Base-by-base conservation (phyloP, 2,797 vertebrate species). In the Urophycis tenuis region DNA sequence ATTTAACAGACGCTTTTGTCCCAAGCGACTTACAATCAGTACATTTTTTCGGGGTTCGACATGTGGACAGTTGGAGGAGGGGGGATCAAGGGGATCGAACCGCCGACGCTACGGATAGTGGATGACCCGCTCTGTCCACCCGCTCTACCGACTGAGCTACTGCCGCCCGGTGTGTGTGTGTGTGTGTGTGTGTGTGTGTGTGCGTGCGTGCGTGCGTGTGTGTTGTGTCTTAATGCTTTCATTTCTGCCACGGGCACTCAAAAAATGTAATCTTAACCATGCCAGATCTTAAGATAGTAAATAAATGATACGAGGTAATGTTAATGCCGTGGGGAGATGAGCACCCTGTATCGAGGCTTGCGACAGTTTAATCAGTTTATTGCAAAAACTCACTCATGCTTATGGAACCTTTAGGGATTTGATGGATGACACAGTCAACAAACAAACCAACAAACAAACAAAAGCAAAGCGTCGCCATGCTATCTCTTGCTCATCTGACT, bases 341-440 rank as follows among this genome's bases (percentile, higher is more conserved):
- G 10, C 77, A 71, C 75, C 36, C 75, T 69, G 72, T n/a, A 78
- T 76, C 82, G 10, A 60, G 78, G 77, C 81, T 70, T 71, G 25
- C 29, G 60, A 53, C 75, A 67, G 25, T 49, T 70, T 79, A n/a
- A n/a, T 83, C 82, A 84, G n/a, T n/a, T n/a, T n/a, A n/a, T n/a
- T 83, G 79, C 84, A 76, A 34, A 78, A 76, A 75, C 74, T 79
- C 77, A 71, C 77, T 69, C 80, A 69, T 53, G 31, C 74, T 77
- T 53, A 53, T 70, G 5, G 31, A 31, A 69, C 3, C 14, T 75
- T 77, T 49, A 33, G 67, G 49, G 71, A 73, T 81, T 73, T 91
- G 87, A 90, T 86, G 80, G 84, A 90, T 86, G 82, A 78, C 78
- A 75, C 31, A 72, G 83, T 87, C 81, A 87, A 83, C 76, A 84